Percentiles rank a stretch among this genome's conserved stretches.
phyloP scores from a whole-genome alignment of 2,113 vertebrate genomes.

The Epinephelus lanceolatus region DNA sequence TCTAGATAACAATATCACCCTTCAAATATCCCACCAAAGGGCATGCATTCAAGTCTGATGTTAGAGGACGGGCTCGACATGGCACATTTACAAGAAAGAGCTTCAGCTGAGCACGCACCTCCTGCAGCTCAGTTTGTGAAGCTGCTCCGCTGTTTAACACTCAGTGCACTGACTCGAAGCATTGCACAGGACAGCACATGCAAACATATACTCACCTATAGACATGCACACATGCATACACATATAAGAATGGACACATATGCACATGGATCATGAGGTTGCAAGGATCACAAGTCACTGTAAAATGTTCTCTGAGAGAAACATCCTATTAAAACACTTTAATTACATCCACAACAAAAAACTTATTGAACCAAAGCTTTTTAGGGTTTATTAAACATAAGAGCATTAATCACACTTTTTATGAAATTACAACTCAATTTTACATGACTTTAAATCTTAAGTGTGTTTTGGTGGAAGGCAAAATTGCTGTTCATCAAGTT shows the following conservation, averaged over 20 bases:
- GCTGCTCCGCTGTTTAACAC: not conserved
- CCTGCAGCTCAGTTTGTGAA: conserved; percentile 2
- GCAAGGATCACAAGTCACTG: conserved; percentile 4
- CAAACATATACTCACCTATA: not conserved
- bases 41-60: conserved; percentile 8
- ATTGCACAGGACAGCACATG: not conserved
- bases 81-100: conserved; percentile 14
- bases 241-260: not conserved
- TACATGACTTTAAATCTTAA: not conserved
- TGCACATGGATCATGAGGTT: not conserved
- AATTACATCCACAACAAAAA: conserved; percentile 13
- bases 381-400: too few species aligned
- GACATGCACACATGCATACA: not conserved
- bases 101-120: conserved; percentile 3
- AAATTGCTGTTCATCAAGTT: not conserved
- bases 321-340: conserved; percentile 37
- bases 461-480: not conserved
- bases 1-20: conserved; percentile 52
- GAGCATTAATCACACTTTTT: not conserved
- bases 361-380: too few species aligned
- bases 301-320: conserved; percentile 24
- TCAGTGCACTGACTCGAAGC: not conserved
- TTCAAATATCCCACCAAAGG: conserved; percentile 40
- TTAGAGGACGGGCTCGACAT: conserved; percentile 34
- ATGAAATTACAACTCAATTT: not conserved